Conservation (phyloP, 2,888 invertebrate genomes). For the Fragum whitleyi region DNA sequence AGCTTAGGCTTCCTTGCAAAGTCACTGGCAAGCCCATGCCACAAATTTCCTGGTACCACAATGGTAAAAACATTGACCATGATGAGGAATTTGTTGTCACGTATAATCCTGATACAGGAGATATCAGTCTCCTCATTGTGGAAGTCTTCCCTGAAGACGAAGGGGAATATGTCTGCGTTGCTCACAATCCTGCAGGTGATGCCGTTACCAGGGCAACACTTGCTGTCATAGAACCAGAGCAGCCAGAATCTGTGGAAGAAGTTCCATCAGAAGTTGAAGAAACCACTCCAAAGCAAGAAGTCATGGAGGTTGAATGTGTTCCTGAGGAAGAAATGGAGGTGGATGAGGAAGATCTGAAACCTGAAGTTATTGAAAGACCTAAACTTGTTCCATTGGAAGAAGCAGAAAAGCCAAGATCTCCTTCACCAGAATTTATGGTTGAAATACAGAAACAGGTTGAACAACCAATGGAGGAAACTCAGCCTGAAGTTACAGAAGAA, state of each 20-base stretch:
- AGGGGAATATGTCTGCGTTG: constrained; percentile 91
- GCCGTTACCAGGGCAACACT: constrained; percentile 89
- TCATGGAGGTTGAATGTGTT: constrained; percentile 60
- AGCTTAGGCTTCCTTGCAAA: constrained; percentile 80
- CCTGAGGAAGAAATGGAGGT: constrained; percentile 65
- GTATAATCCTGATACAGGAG: constrained; percentile 83
- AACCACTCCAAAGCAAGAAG: constrained; percentile 86
- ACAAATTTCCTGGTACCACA: constrained; percentile 84
- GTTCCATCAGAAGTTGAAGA: constrained; percentile 86
- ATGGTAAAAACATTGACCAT: constrained; percentile 84
- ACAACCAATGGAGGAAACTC: constrained; percentile 34
- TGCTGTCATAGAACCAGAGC: constrained; percentile 74
- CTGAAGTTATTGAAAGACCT: constrained; percentile 69
- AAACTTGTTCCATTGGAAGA: constrained; percentile 65
- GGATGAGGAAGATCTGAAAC: constrained; percentile 66
- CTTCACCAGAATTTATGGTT: constrained; percentile 51
- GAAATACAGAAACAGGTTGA: constrained; percentile 14
- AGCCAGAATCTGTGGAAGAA: constrained; percentile 44
- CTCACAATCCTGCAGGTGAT: constrained; percentile 93
- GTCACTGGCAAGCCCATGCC: constrained; percentile 83
- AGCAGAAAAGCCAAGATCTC: constrained; percentile 58
- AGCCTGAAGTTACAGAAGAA: constrained; percentile 87
- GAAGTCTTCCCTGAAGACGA: constrained; percentile 85
- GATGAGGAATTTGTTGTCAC: constrained; percentile 84
- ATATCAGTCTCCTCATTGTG: constrained; percentile 83